phyloP scores from a whole-genome alignment of 2,888 invertebrate genomes.

The Troides helena region DNA sequence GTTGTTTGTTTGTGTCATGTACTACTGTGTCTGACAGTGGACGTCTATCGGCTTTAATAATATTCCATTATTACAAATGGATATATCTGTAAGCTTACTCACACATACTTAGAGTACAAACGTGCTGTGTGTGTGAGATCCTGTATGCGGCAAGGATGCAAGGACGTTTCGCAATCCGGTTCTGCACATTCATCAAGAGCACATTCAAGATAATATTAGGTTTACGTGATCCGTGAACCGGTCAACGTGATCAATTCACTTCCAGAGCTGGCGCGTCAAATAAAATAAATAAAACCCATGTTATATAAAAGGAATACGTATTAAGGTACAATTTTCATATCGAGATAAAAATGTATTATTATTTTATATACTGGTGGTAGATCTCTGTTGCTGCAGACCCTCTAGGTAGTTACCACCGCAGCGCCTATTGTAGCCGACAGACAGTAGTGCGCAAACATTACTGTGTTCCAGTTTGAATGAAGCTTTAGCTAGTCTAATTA shows the following conservation, averaged over 20 bases:
- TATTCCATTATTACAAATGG: neutral
- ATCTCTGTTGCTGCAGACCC: no score
- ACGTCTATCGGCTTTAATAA: no score
- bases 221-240: constrained; percentile 1
- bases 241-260: constrained; percentile 16
- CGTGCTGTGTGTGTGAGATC: neutral
- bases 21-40: no score
- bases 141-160: neutral
- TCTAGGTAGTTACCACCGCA: no score
- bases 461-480: no score
- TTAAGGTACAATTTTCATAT: no score
- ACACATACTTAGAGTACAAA: neutral
- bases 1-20: no score
- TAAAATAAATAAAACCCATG: neutral
- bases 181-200: constrained; percentile 10
- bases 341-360: no score
- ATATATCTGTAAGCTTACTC: neutral
- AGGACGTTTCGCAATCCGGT: constrained; percentile 14
- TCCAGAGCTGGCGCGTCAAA: neutral
- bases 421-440: no score
- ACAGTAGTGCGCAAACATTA: no score
- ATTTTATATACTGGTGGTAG: no score
- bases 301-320: neutral
- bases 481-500: no score
- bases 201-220: constrained; percentile 12